These are phyloP conservation scores for Altica lythri DNA, from an alignment of 2,888 invertebrate species.

Conservation along the genomic window DNA sequence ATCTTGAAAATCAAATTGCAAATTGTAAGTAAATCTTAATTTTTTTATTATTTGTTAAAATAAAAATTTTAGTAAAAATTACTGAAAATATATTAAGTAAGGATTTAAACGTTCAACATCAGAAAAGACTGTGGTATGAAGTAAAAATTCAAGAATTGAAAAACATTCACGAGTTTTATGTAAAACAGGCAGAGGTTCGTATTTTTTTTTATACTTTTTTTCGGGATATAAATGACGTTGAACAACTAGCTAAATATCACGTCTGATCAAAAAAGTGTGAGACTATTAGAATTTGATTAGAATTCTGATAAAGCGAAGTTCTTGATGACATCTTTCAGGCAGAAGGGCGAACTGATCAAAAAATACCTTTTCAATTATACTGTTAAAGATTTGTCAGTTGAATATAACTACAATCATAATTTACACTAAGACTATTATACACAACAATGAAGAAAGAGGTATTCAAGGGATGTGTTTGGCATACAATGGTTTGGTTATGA, in stretches of 20 bases:
- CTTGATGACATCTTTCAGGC: no score
- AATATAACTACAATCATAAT: no score
- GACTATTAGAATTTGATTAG: no score
- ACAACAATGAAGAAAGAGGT: no score
- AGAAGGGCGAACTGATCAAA: no score
- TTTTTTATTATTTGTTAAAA: neutral
- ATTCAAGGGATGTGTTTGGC: no score
- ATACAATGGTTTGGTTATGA: no score
- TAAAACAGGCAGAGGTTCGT: conserved; percentile 10
- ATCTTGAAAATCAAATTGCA: conserved; percentile 24
- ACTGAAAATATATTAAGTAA: conserved; percentile 10
- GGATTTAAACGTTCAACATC: conserved; percentile 17
- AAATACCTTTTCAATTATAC: no score
- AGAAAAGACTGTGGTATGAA: conserved; percentile 20
- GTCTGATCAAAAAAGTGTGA: neutral
- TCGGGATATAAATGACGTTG: neutral
- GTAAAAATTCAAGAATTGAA: conserved; percentile 23
- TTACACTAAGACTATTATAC: no score
- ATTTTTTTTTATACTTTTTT: neutral
- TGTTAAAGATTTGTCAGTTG: no score
- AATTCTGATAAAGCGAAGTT: no score
- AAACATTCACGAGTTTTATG: conserved; percentile 22
- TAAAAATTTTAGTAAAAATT: conserved; percentile 14
- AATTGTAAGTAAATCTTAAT: neutral
- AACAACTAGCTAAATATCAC: neutral